These are phyloP conservation scores for Manacus vitellinus DNA, from an alignment of 2,113 vertebrate species.

Conservation along the genomic window DNA sequence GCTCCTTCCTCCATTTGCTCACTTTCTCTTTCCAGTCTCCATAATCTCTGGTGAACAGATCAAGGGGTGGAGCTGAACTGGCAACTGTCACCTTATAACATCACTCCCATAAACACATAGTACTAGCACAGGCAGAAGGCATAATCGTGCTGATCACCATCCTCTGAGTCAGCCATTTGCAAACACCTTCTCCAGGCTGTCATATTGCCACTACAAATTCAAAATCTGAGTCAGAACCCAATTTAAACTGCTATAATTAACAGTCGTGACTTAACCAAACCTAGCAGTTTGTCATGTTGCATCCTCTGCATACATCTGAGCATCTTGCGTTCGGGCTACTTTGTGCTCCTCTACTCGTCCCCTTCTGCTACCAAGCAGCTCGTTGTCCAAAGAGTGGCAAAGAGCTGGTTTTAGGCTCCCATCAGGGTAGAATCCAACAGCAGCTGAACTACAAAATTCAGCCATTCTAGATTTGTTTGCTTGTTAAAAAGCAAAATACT, in stretches of 20 bases:
- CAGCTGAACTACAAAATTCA: not conserved
- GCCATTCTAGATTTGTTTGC: not conserved
- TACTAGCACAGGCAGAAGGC: conserved; percentile 54
- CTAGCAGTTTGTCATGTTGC: conserved; percentile 61
- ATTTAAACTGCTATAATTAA: conserved; percentile 71
- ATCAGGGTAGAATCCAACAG: not conserved
- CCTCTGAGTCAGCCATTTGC: conserved; percentile 66
- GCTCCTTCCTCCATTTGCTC: conserved; percentile 37
- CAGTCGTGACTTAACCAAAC: conserved; percentile 62
- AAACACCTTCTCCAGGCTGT: conserved; percentile 68
- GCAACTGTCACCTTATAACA: conserved; percentile 41
- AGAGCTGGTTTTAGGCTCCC: not conserved
- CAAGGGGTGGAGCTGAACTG: conserved; percentile 52
- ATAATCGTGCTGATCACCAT: conserved; percentile 49
- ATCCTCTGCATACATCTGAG: conserved; percentile 30
- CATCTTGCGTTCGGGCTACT: conserved; percentile 35
- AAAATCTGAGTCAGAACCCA: conserved; percentile 68
- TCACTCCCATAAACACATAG: conserved; percentile 53
- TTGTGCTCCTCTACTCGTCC: not conserved
- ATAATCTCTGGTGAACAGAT: conserved; percentile 50
- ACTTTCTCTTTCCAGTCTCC: conserved; percentile 45
- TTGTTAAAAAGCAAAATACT: conserved; percentile 32
- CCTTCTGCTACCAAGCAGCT: not conserved
- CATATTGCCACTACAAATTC: conserved; percentile 57
- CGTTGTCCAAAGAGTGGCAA: not conserved